Evolutionary conservation across 1,140 invertebrate species (phyloP).

Genomic region (Drosophila micromelanica): DNA sequence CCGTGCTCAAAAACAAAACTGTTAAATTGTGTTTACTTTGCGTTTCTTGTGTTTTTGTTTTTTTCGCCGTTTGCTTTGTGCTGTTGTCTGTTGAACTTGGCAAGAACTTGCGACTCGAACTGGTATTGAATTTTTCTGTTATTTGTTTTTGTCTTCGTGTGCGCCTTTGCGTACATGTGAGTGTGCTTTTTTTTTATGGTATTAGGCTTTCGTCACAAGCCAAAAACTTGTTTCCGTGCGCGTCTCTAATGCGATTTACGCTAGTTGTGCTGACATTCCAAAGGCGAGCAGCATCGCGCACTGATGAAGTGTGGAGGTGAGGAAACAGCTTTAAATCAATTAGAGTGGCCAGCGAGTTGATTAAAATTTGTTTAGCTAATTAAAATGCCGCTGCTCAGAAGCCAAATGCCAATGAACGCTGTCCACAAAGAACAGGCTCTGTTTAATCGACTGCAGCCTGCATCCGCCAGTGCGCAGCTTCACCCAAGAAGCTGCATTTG

Average conservation of each 20-base stretch:
- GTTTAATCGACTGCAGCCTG: constrained; percentile 52
- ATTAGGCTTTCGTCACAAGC: constrained; percentile 46
- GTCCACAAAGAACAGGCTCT: constrained; percentile 54
- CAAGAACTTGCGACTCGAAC: constrained; percentile 55
- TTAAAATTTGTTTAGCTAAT: constrained; percentile 78
- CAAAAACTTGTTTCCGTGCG: constrained; percentile 43
- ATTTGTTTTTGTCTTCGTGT: constrained; percentile 32
- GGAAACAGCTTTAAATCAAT: constrained; percentile 62
- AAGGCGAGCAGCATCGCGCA: neutral
- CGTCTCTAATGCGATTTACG: constrained; percentile 49
- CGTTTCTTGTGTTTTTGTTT: constrained; percentile 22
- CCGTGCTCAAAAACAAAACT: constrained; percentile 13
- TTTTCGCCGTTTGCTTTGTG: constrained; percentile 35
- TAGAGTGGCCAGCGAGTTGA: constrained; percentile 70
- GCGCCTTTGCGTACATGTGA: neutral
- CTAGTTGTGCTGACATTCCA: constrained; percentile 36
- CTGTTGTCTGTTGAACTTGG: constrained; percentile 66
- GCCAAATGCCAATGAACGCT: constrained; percentile 70
- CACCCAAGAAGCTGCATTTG: constrained; percentile 48
- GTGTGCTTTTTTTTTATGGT: constrained; percentile 25
- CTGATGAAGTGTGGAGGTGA: constrained; percentile 28
- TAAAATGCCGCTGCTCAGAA: constrained; percentile 41
- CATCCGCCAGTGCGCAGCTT: constrained; percentile 41
- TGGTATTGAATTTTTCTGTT: constrained; percentile 65
- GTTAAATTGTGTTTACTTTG: constrained; percentile 26